phyloP scores from a whole-genome alignment of 2,888 invertebrate species.

The Lepidochrysops patricia region DNA sequence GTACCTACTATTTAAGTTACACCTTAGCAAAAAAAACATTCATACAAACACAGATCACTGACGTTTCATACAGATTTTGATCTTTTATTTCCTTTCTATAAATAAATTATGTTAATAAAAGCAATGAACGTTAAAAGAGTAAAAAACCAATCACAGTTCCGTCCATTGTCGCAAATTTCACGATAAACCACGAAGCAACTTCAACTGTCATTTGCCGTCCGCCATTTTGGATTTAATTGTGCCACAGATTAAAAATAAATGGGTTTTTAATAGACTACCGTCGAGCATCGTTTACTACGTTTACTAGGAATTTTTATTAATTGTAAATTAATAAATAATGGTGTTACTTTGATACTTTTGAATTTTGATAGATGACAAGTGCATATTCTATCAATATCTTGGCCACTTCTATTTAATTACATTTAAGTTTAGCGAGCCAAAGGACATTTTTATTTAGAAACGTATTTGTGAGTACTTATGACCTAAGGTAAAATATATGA shows the following conservation, averaged over 20 bases:
- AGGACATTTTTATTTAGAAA: too few species aligned
- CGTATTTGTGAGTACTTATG: not conserved
- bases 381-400: too few species aligned
- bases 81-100: too few species aligned
- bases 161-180: slow-evolving; percentile 5
- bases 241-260: not conserved
- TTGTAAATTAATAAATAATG: too few species aligned
- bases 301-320: not conserved
- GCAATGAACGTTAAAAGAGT: not conserved
- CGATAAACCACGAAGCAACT: not conserved
- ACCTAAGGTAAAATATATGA: not conserved
- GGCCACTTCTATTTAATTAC: not conserved
- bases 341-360: too few species aligned
- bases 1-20: too few species aligned
- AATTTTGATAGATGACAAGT: too few species aligned
- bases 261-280: not conserved
- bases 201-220: not conserved
- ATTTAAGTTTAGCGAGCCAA: too few species aligned
- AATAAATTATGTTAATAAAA: not conserved
- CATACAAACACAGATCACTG: too few species aligned
- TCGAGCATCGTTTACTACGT: not conserved
- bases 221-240: not conserved
- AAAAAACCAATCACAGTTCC: not conserved
- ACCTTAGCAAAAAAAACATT: too few species aligned
- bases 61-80: too few species aligned